phyloP scores from a whole-genome alignment of 2,113 vertebrate species.

The Alethe castanea region DNA sequence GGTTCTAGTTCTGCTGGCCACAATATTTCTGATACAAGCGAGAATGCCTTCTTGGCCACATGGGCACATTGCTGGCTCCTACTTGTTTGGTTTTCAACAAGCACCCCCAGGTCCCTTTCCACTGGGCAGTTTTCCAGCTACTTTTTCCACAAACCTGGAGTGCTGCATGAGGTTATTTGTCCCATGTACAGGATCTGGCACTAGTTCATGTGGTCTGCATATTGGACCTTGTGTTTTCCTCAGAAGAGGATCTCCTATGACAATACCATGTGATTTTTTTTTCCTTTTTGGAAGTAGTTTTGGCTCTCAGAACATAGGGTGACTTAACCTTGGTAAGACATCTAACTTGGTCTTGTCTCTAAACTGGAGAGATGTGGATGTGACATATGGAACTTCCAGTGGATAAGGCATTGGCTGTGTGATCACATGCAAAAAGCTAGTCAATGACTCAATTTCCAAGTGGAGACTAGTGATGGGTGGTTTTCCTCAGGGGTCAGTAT shows the following conservation, averaged over 20 bases:
- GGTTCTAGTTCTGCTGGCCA: not conserved
- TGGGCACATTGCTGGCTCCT: not conserved
- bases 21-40: not conserved
- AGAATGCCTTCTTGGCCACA: not conserved
- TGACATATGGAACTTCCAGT: not conserved
- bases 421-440: accelerated
- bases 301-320: not conserved
- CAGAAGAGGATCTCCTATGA: not conserved
- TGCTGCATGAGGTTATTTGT: not conserved
- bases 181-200: not conserved
- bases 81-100: too few species aligned
- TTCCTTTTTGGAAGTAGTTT: not conserved
- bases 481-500: not conserved
- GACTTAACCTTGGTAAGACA: not conserved
- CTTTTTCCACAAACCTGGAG: not conserved
- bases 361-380: not conserved
- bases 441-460: not conserved
- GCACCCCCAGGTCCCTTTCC: not conserved
- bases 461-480: not conserved
- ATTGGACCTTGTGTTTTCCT: not conserved
- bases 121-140: not conserved
- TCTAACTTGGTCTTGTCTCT: not conserved
- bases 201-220: not conserved
- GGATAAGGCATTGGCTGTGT: not conserved
- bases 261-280: not conserved